phyloP scores from a whole-genome alignment of 2,888 invertebrate genomes.

The Agrypnus murinus region DNA sequence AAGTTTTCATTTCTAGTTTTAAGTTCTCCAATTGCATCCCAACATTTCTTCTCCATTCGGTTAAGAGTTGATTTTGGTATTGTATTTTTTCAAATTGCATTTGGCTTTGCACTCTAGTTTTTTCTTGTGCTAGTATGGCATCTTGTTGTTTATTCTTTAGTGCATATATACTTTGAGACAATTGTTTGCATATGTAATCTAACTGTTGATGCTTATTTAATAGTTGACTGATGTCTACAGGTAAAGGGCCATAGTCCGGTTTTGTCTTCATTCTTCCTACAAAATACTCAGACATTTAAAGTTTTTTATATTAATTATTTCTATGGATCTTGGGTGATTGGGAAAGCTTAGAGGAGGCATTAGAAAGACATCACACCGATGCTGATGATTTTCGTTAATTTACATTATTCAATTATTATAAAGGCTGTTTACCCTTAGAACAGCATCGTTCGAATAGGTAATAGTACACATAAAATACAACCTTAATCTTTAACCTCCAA shows the following conservation, averaged over 20 bases:
- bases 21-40: constrained; percentile 73
- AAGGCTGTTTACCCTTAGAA: too few species aligned
- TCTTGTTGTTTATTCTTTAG: constrained; percentile 47
- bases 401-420: too few species aligned
- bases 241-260: not conserved
- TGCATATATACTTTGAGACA: constrained; percentile 32
- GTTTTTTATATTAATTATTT: too few species aligned
- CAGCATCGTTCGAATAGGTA: too few species aligned
- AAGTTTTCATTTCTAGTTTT: constrained; percentile 63
- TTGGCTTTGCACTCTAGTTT: constrained; percentile 50
- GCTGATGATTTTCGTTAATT: too few species aligned
- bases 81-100: constrained; percentile 63
- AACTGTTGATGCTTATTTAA: constrained; percentile 13
- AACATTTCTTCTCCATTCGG: constrained; percentile 73
- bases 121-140: constrained; percentile 39
- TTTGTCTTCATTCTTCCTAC: constrained; percentile 2
- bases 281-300: too few species aligned
- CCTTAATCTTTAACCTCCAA: too few species aligned
- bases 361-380: too few species aligned
- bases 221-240: constrained; percentile 2
- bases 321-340: too few species aligned
- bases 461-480: too few species aligned
- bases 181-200: constrained; percentile 35
- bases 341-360: too few species aligned
- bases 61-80: constrained; percentile 70